phyloP scores from a whole-genome alignment of 30 jellyfish, hydroid and myxozoan species.

The Nemopilema nomurai region DNA sequence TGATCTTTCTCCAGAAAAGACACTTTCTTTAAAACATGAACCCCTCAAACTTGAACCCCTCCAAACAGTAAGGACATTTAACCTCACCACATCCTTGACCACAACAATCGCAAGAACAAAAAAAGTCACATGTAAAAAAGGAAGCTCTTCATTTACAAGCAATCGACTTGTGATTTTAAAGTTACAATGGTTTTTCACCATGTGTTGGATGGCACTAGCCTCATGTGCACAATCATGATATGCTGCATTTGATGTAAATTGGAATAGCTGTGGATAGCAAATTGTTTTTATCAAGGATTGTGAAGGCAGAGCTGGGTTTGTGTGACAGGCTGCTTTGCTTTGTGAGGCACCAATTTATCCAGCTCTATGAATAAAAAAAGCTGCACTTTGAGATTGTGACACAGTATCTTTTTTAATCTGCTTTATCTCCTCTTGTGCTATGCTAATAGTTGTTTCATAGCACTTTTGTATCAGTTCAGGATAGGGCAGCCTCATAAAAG shows the following conservation, averaged over 20 bases:
- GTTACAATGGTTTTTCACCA: conserved; percentile 25
- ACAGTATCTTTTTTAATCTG: conserved; percentile 37
- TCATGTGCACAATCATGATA: conserved; percentile 50
- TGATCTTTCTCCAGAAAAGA: conserved; percentile 34
- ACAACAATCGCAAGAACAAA: conserved; percentile 37
- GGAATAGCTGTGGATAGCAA: conserved; percentile 46
- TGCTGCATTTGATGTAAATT: conserved; percentile 48
- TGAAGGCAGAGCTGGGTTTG: conserved; percentile 64
- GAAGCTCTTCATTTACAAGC: conserved; percentile 23
- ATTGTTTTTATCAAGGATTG: conserved; percentile 57
- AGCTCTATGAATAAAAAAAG: conserved; percentile 51
- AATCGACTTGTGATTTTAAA: conserved; percentile 31
- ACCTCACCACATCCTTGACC: conserved; percentile 50
- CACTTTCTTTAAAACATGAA: conserved; percentile 2
- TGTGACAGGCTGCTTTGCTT: conserved; percentile 56
- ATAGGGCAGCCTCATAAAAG: conserved; percentile 22
- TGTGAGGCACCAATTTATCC: conserved; percentile 51
- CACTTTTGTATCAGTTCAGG: conserved; percentile 39
- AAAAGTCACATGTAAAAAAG: conserved; percentile 29
- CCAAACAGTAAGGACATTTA: conserved; percentile 56
- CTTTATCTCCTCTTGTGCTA: conserved; percentile 47
- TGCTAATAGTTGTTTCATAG: conserved; percentile 4
- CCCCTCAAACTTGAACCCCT: conserved; percentile 19
- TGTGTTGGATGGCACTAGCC: conserved; percentile 39
- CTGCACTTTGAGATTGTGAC: conserved; percentile 42